These are phyloP conservation scores for Melanotaenia nigrans DNA, from an alignment of 2,797 vertebrate genomes.

Conservation along the genomic window DNA sequence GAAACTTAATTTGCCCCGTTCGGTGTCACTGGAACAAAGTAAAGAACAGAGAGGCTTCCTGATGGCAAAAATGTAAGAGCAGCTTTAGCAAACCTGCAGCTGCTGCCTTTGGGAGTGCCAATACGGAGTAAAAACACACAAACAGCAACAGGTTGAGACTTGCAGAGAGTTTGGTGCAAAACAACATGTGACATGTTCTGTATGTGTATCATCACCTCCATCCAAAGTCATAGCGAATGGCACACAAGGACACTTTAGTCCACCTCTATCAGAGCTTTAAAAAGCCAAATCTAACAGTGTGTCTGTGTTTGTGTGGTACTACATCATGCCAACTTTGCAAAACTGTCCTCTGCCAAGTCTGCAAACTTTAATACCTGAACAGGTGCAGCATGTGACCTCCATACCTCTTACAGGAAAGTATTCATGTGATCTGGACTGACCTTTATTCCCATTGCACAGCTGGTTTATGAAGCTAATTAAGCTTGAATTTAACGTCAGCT, in stretches of 20 bases:
- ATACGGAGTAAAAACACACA: neutral
- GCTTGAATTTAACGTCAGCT: neutral
- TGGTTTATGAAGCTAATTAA: neutral
- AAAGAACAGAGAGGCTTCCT: neutral
- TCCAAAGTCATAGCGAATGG: neutral
- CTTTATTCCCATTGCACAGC: neutral
- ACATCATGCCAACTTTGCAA: neutral
- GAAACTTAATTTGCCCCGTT: too few relatives aligned
- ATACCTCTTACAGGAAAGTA: neutral
- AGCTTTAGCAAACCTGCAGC: neutral
- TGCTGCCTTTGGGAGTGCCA: neutral
- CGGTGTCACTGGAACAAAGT: neutral
- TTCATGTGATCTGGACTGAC: constrained; percentile 3
- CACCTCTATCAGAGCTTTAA: neutral
- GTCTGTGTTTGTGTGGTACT: too few relatives aligned
- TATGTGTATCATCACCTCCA: neutral
- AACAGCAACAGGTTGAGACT: constrained; percentile 26
- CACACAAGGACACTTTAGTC: neutral
- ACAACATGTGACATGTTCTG: neutral
- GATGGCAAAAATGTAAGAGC: neutral
- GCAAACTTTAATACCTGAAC: neutral
- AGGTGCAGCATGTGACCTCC: neutral
- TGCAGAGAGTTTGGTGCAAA: constrained; percentile 1
- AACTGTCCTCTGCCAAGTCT: neutral
- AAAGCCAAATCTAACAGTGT: too few relatives aligned